Evolutionary conservation across 2,888 invertebrate species (phyloP).

Genomic region (Amiota minor): DNA sequence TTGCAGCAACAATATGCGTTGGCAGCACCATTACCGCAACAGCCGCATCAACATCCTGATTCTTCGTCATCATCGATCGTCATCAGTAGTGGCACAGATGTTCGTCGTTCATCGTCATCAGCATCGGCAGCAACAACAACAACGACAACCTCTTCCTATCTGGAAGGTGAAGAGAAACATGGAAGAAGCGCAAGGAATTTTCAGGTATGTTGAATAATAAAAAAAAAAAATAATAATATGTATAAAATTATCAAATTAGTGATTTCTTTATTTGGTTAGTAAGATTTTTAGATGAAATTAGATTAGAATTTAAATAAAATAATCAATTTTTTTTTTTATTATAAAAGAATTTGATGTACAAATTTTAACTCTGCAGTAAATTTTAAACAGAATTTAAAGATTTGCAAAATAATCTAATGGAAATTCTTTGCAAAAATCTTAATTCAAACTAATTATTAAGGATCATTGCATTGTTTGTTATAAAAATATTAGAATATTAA

Average conservation of each 20-base stretch:
- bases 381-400: too few relatives aligned
- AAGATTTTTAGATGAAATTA: too few relatives aligned
- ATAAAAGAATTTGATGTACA: too few relatives aligned
- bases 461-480: too few relatives aligned
- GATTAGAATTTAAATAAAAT: too few relatives aligned
- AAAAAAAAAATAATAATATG: neutral
- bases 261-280: too few relatives aligned
- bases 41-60: slow-evolving; percentile 71
- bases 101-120: slow-evolving; percentile 65
- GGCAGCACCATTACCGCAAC: slow-evolving; percentile 44
- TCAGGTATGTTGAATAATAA: slow-evolving; percentile 65
- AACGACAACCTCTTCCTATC: slow-evolving; percentile 54
- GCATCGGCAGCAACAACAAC: slow-evolving; percentile 6
- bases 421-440: too few relatives aligned
- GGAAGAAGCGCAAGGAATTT: slow-evolving; percentile 64
- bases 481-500: too few relatives aligned
- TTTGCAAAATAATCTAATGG: too few relatives aligned
- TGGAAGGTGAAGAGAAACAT: slow-evolving; percentile 68
- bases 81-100: slow-evolving; percentile 61
- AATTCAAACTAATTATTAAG: too few relatives aligned
- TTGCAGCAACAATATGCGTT: slow-evolving; percentile 46
- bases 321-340: too few relatives aligned
- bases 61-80: slow-evolving; percentile 71
- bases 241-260: neutral
- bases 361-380: too few relatives aligned